Percentiles rank a stretch among this genome's conserved stretches.
phyloP scores from a whole-genome alignment of 1,140 invertebrate species.

The Calycopis cecrops region DNA sequence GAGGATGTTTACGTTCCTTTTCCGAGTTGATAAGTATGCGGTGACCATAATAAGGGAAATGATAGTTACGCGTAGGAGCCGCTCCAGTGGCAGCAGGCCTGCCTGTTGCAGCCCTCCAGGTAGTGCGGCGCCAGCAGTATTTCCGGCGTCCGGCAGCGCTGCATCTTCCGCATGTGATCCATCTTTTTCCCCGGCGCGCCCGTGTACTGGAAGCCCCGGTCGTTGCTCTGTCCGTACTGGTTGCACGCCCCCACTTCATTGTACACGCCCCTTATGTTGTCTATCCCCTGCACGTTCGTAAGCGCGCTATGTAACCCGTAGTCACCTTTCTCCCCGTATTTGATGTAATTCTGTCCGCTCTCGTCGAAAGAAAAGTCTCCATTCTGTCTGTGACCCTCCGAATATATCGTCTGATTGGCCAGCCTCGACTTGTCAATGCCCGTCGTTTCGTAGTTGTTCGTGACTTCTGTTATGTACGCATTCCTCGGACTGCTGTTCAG shows the following conservation, averaged over 20 bases:
- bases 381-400: constrained; percentile 50
- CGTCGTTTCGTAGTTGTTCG: constrained; percentile 50
- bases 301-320: constrained; percentile 46
- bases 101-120: constrained; percentile 63
- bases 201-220: constrained; percentile 46
- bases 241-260: constrained; percentile 28
- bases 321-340: constrained; percentile 46
- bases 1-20: no score
- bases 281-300: constrained; percentile 43
- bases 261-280: constrained; percentile 47
- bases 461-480: constrained; percentile 43
- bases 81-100: constrained; percentile 72
- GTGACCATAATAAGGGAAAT: no score
- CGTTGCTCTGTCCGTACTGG: constrained; percentile 44
- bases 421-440: constrained; percentile 38
- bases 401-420: constrained; percentile 42
- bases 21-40: no score
- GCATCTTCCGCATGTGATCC: constrained; percentile 66
- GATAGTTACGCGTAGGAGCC: constrained; percentile 58
- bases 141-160: constrained; percentile 82
- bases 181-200: constrained; percentile 43
- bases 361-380: constrained; percentile 54
- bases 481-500: constrained; percentile 47
- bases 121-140: constrained; percentile 86
- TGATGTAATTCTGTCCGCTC: constrained; percentile 36